phyloP scores from a whole-genome alignment of 2,113 vertebrate genomes.

The Siniperca knerii region DNA sequence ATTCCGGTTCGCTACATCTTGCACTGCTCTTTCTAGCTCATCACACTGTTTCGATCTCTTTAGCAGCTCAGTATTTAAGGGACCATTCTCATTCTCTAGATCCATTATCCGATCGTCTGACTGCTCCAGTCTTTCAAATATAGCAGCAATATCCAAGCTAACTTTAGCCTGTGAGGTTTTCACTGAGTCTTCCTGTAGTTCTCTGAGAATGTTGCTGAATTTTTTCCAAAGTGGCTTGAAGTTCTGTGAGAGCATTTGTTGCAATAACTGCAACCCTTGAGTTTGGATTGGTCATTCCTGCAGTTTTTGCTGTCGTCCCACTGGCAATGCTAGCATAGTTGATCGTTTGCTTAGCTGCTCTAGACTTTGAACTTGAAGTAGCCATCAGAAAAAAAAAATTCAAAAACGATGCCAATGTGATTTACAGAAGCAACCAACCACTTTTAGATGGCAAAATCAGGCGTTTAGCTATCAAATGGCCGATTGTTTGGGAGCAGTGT shows the following conservation, averaged over 20 bases:
- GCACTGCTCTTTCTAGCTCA: too few species aligned
- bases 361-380: too few species aligned
- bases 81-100: too few species aligned
- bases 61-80: too few species aligned
- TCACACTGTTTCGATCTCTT: too few species aligned
- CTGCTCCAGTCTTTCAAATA: background rate
- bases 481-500: too few species aligned
- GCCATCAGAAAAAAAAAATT: too few species aligned
- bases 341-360: too few species aligned
- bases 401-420: background rate
- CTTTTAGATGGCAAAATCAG: background rate
- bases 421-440: background rate
- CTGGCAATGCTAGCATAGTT: background rate
- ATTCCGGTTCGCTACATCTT: too few species aligned
- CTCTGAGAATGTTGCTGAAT: background rate
- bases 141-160: background rate
- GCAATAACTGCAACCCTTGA: background rate
- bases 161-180: background rate
- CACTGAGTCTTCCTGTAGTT: background rate
- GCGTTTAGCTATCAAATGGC: too few species aligned
- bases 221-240: background rate
- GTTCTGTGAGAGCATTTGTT: background rate
- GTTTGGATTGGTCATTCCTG: background rate
- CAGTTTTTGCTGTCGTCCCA: background rate
- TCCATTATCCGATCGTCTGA: background rate